Evolutionary conservation across 2,888 invertebrate genomes (phyloP), one percentile per base, ranked within the genome.

Genomic region (Tenthredo notha): DNA sequence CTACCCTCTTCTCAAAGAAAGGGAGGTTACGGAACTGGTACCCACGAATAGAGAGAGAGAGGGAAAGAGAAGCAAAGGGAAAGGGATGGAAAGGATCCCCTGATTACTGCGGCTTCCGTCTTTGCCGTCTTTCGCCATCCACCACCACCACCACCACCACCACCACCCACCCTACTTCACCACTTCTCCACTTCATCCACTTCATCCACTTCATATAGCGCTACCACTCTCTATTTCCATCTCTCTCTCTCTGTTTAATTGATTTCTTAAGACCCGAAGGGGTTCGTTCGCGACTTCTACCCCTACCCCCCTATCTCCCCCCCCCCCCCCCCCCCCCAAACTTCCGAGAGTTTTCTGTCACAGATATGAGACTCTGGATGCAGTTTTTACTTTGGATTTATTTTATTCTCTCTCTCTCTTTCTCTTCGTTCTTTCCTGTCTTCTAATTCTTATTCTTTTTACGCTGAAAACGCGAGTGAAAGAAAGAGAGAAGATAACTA

Each of bases 261-360:
- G 90, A 90, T 90, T 91, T 90, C 90, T 91, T 90, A 92, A 92
- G 92, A 92, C 92, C 91, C 91, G 91, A 92, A 92, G 92, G 92
- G 91, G 91, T 90, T 91, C 88, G 89, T 89, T 86, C 86, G 84
- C 85, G 47, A 29, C 40, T 74, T 54, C 29, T 54, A 67, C 33
- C 25, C 29, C 67, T 33, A 15, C n/a, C n/a, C n/a, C n/a, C n/a
- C n/a, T n/a, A n/a, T n/a, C n/a, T 2, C 2, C 1, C 29, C 29
- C 29, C 29, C 29, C 29, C 29, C 29, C 33, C 33, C 33, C 33
- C 33, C 2, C 33, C 33, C 67, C 33, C 18, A 29, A 33, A 67
- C 61, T 12, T 1, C 61, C 2, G 33, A 15, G 33, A 29, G 21
- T 12, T 21, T 47, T 40, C 21, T 43, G 29, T 33, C 29, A 61